These are phyloP conservation scores for Brenthis daphne DNA, from an alignment of 2,888 invertebrate genomes.

Conservation along the genomic window DNA sequence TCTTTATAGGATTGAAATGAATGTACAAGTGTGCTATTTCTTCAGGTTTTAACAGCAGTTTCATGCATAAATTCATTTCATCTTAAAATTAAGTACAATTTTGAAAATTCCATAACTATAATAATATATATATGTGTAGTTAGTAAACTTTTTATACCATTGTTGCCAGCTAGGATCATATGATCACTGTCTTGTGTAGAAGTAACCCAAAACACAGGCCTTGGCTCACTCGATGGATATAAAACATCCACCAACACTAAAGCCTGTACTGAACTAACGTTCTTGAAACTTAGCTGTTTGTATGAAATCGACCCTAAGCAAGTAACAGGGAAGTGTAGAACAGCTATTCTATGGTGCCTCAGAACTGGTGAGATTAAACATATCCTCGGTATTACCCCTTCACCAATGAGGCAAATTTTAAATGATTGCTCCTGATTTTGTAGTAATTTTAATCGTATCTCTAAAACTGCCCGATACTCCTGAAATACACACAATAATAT, in stretches of 20 bases:
- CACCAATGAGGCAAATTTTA: slow-evolving; percentile 71
- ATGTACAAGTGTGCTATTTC: slow-evolving; percentile 55
- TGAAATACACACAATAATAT: slow-evolving; percentile 44
- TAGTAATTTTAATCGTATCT: slow-evolving; percentile 67
- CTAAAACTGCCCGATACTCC: slow-evolving; percentile 73
- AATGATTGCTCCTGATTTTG: slow-evolving; percentile 67
- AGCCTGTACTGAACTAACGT: slow-evolving; percentile 62
- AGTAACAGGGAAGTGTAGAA: slow-evolving; percentile 65
- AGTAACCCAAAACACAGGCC: slow-evolving; percentile 65
- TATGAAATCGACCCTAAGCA: slow-evolving; percentile 66
- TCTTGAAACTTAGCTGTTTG: slow-evolving; percentile 62
- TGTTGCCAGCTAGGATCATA: slow-evolving; percentile 48
- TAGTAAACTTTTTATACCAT: slow-evolving; percentile 47
- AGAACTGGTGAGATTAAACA: slow-evolving; percentile 55
- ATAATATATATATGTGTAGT: not conserved
- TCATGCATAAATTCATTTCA: slow-evolving; percentile 50
- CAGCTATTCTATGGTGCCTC: slow-evolving; percentile 53
- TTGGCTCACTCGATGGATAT: slow-evolving; percentile 50
- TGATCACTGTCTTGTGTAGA: slow-evolving; percentile 47
- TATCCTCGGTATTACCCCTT: slow-evolving; percentile 74
- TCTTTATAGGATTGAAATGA: slow-evolving; percentile 63
- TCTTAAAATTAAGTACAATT: slow-evolving; percentile 47
- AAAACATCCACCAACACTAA: slow-evolving; percentile 53
- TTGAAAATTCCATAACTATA: not conserved
- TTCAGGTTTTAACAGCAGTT: slow-evolving; percentile 53